A percentile compares a stretch with the other conserved stretches of the same genome.
phyloP scores from a whole-genome alignment of 2,888 invertebrate species.

The Tenthredo notha region DNA sequence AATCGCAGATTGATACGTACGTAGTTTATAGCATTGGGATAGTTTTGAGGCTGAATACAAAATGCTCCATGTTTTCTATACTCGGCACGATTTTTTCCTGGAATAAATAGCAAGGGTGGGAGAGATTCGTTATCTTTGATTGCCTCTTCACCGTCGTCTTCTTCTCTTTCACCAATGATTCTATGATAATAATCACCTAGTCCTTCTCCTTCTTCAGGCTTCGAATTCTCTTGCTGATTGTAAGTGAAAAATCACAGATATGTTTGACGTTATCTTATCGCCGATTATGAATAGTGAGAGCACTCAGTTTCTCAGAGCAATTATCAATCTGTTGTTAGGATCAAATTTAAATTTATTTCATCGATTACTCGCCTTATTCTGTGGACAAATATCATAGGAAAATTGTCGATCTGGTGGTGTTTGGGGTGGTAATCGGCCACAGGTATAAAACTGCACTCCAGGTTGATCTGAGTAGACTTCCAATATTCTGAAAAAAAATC shows the following conservation, averaged over 20 bases:
- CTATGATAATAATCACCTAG: conserved; percentile 38
- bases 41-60: conserved; percentile 94
- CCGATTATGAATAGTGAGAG: not conserved
- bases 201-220: conserved; percentile 47
- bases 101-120: conserved; percentile 69
- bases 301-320: not conserved
- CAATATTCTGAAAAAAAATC: conserved; percentile 80
- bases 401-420: not conserved
- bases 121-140: not conserved
- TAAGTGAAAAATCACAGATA: not conserved
- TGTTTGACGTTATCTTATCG: not conserved
- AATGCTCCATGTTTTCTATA: conserved; percentile 90
- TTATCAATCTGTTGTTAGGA: too few relatives aligned
- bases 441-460: conserved; percentile 93
- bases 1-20: conserved; percentile 79
- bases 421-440: conserved; percentile 64
- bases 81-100: conserved; percentile 85
- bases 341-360: not conserved
- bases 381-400: conserved; percentile 26
- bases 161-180: conserved; percentile 14
- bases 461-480: conserved; percentile 93
- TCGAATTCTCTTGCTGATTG: conserved; percentile 14
- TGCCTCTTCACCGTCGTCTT: conserved; percentile 3
- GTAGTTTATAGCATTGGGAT: conserved; percentile 92
- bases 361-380: conserved; percentile 15